These are phyloP conservation scores for Melipona quadrifasciata DNA, from an alignment of 1,140 invertebrate genomes.

Conservation along the genomic window DNA sequence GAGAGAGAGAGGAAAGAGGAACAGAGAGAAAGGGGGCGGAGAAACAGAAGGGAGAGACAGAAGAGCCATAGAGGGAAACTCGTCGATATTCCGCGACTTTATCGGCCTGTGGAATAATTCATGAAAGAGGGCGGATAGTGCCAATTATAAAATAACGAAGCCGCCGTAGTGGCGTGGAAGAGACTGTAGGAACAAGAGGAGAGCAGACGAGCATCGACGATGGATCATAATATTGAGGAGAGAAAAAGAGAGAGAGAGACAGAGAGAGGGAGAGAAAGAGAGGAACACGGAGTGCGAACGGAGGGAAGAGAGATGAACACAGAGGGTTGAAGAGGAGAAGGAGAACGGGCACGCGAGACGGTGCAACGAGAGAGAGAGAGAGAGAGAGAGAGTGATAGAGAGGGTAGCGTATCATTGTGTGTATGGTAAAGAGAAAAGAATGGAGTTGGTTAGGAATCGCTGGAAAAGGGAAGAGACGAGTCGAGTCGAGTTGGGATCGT, in stretches of 20 bases:
- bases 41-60: background rate
- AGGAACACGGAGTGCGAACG: background rate
- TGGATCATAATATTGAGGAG: background rate
- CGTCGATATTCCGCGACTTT: conserved; percentile 72
- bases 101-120: conserved; percentile 74
- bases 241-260: background rate
- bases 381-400: conserved; percentile 19
- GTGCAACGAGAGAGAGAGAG: background rate
- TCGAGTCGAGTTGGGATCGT: background rate
- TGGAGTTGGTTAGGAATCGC: background rate
- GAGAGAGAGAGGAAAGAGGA: background rate
- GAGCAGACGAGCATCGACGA: background rate
- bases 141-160: conserved; percentile 78
- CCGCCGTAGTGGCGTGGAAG: conserved; percentile 48
- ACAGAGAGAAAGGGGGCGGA: background rate
- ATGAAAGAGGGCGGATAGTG: conserved; percentile 75
- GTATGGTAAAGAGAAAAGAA: background rate
- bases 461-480: background rate
- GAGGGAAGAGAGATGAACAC: background rate
- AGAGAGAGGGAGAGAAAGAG: background rate
- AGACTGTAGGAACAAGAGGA: conserved; percentile 39
- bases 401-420: background rate
- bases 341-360: background rate
- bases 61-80: conserved; percentile 36
- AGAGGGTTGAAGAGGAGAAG: background rate